phyloP scores from a whole-genome alignment of 1,140 invertebrate species.

The Caenorhabditis brenneri region DNA sequence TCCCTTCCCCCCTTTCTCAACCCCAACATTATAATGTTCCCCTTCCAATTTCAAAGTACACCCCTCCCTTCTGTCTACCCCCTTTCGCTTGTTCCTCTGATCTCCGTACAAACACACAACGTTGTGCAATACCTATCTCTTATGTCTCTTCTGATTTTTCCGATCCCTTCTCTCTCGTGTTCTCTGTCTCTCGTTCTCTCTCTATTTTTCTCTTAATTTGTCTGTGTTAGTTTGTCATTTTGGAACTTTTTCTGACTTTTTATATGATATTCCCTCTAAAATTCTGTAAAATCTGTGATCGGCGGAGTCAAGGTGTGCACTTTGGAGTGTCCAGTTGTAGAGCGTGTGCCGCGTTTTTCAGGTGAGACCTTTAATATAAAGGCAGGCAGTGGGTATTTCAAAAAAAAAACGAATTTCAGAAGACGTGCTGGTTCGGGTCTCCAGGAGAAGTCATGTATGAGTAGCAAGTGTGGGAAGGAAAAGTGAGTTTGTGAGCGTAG shows the following conservation, averaged over 20 bases:
- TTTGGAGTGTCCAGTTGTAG: conserved; percentile 23
- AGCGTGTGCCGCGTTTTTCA: conserved; percentile 14
- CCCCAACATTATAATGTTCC: no score
- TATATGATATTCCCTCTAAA: not conserved
- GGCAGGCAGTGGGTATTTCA: no score
- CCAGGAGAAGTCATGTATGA: not conserved
- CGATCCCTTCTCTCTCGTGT: not conserved
- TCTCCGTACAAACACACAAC: conserved; percentile 4
- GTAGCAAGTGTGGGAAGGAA: not conserved
- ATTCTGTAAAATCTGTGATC: conserved; percentile 5
- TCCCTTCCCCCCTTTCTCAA: not conserved
- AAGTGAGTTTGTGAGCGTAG: not conserved
- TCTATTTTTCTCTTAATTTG: not conserved
- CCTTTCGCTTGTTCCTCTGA: no score
- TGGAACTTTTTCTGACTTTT: not conserved
- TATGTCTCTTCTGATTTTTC: not conserved
- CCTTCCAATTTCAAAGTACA: not conserved
- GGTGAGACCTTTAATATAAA: not conserved
- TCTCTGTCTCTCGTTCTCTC: not conserved
- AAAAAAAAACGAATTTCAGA: not conserved
- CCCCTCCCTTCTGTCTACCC: not conserved
- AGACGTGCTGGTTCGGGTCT: conserved; percentile 7
- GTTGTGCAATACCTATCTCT: conserved; percentile 12
- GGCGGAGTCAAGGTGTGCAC: not conserved
- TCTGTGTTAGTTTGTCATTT: not conserved